Conservation (phyloP, 2,797 vertebrate species). For the Sebastes iracundus region DNA sequence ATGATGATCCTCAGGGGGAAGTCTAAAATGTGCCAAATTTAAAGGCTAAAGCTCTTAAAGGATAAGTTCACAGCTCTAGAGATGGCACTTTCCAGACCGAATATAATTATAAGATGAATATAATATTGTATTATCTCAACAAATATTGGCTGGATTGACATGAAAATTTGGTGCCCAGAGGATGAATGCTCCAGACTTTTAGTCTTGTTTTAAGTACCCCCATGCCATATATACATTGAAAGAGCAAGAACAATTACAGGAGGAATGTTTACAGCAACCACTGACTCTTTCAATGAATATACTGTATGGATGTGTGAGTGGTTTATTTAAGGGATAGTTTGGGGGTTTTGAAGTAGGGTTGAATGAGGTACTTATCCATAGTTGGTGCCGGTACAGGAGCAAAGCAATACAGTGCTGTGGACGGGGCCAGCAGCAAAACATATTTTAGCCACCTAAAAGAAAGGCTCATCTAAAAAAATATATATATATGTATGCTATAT, state of each 20-base stretch:
- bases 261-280: not conserved
- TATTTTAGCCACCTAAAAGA: not conserved
- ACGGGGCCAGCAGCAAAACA: no score
- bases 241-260: not conserved
- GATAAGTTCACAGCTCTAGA: not conserved
- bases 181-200: not conserved
- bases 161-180: not conserved
- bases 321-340: not conserved
- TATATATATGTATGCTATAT: no score
- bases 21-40: constrained; percentile 44
- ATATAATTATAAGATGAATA: not conserved
- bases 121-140: not conserved
- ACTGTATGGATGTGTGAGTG: not conserved
- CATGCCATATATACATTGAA: not conserved
- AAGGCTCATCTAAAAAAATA: no score
- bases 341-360: no score
- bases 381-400: no score
- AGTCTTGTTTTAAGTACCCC: not conserved
- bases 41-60: not conserved
- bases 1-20: constrained; percentile 47
- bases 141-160: not conserved
- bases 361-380: no score
- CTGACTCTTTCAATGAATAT: not conserved
- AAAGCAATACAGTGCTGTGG: no score
- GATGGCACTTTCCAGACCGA: not conserved